A percentile compares a stretch with the other conserved stretches of the same genome.
Evolutionary conservation across 2,888 invertebrate genomes (phyloP).

Genomic region (Megaustenia siamemsis): DNA sequence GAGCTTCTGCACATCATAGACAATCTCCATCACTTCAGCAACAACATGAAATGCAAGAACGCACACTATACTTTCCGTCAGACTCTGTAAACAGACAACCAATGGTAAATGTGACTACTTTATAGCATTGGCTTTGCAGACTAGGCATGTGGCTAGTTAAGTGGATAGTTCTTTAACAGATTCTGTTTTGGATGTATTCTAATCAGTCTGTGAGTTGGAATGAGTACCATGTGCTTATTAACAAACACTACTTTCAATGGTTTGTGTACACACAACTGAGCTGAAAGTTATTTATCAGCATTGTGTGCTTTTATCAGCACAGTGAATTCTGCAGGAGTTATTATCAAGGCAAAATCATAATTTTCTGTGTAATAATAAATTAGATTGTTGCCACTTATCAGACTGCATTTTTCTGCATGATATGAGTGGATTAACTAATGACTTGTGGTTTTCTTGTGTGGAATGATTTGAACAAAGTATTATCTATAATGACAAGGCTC

Average conservation of each 20-base stretch:
- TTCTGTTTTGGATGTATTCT: background rate
- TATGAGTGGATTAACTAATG: background rate
- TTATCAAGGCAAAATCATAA: background rate
- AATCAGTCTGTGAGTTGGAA: background rate
- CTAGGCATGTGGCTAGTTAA: constrained; percentile 33
- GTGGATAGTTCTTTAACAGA: background rate
- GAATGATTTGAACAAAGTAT: too few species aligned
- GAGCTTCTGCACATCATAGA: background rate
- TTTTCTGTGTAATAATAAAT: background rate
- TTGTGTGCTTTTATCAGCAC: background rate
- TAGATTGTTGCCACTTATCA: background rate
- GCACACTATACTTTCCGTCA: constrained; percentile 31
- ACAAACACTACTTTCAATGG: too few species aligned
- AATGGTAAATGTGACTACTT: constrained; percentile 76
- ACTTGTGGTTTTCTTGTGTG: too few species aligned
- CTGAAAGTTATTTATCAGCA: background rate
- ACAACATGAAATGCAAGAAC: constrained; percentile 48
- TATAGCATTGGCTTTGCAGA: constrained; percentile 68
- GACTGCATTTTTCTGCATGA: background rate
- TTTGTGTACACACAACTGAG: background rate
- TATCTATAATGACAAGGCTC: background rate
- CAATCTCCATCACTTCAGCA: constrained; percentile 2
- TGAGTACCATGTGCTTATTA: background rate
- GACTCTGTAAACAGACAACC: constrained; percentile 61
- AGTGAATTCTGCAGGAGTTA: background rate